phyloP scores from a whole-genome alignment of 2,797 vertebrate genomes.

The Salarias fasciatus region DNA sequence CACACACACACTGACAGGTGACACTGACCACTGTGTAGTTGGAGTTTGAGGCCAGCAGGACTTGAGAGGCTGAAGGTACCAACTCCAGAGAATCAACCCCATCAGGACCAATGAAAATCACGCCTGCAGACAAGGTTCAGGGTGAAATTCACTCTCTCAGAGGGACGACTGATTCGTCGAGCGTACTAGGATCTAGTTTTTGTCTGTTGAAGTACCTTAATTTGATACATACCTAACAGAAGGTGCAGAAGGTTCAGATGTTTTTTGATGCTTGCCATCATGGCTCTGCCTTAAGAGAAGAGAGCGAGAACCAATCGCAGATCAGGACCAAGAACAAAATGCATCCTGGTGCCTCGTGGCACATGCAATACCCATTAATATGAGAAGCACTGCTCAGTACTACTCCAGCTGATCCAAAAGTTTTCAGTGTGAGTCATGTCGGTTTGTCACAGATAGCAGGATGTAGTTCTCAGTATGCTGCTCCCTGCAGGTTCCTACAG shows the following conservation, averaged over 20 bases:
- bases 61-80: slow-evolving; percentile 68
- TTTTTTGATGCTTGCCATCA: slow-evolving; percentile 19
- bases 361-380: neutral
- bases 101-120: slow-evolving; percentile 52
- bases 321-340: neutral
- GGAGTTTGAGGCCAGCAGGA: slow-evolving; percentile 80
- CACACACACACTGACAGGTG: neutral
- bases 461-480: too few species aligned
- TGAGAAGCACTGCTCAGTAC: neutral
- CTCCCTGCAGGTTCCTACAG: too few species aligned
- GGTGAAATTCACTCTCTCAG: too few species aligned
- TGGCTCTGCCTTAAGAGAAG: slow-evolving; percentile 10
- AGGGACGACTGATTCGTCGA: too few species aligned
- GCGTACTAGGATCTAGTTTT: too few species aligned
- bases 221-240: slow-evolving; percentile 53
- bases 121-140: slow-evolving; percentile 31
- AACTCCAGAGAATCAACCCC: slow-evolving; percentile 68
- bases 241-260: slow-evolving; percentile 29
- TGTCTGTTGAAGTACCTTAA: too few species aligned
- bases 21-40: slow-evolving; percentile 78
- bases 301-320: neutral
- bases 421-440: too few species aligned
- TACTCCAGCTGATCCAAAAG: too few species aligned
- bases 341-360: neutral
- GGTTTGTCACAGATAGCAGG: too few species aligned